Base-by-base conservation (phyloP, 2,113 vertebrate genomes). In the Hystrix brachyura region DNA sequence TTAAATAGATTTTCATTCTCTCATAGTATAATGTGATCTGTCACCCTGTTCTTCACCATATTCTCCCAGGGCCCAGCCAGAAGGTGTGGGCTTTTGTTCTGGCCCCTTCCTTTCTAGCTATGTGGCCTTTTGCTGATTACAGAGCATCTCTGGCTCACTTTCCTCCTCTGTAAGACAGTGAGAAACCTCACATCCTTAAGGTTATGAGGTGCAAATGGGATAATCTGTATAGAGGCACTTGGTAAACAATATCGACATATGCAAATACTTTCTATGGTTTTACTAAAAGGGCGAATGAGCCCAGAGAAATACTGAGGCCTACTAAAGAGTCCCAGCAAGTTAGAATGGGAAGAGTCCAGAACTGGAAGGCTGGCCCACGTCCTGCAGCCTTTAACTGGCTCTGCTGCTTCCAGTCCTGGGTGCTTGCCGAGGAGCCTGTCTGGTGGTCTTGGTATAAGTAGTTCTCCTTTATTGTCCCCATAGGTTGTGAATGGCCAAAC, bases 401-500 rank as follows among this genome's bases (percentile, higher is more conserved):
- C 43, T 90, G 65, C n/a, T 72, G 43, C 14, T 51, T 91, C 67
- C 32, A 60, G 11, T 34, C 34, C 51, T 83, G 18, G 32, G 32
- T 72, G 48, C 38, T n/a, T 25, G 53, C 43, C 46, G 43, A 57
- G 14, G n/a, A 72, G 29, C 46, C 64, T 81, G 3, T 11, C 9
- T 29, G 59, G 29, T 29, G 64, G 72, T 46, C 32, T 64, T 84
- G n/a, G 19, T 87, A 0, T 94, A 72, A 96, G 46, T 29, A 69
- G 23, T 83, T 87, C 46, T 93, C n/a, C 59, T 96, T 57, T 76
- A 51, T 82, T 94, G 27, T 91, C 48, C 60, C 65, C 84, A 53
- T 94, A 98, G 98, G 88, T 96, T 53, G 80, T 87, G 71, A 64
- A 64, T 5, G 97, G 98, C 89, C 98, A 98, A 88, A 90, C 96